Evolutionary conservation across 2,797 vertebrate species (phyloP), one percentile per base, ranked within the genome.

Genomic region (Sardinella longiceps): DNA sequence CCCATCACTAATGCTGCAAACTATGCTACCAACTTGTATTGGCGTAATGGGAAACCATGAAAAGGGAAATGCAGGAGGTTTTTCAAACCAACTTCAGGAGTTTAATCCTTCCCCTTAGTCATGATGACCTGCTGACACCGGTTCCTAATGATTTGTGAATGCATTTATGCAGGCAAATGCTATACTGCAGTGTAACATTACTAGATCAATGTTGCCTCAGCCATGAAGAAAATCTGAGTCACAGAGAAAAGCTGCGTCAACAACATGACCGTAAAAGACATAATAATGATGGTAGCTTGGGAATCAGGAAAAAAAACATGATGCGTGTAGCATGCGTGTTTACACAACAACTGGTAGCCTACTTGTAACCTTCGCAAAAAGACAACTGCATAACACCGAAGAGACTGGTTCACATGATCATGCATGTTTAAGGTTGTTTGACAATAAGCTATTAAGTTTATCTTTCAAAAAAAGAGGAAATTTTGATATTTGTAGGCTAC

Each of bases 281-380:
- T 1, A 23, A 20, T 58, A 58, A n/a, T 23, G 25, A 10, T 20
- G 20, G 51, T 23, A 53, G 23, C 9, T 11, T 7, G 20, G 23
- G 20, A 74, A 39, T 37, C 1, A 18, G 15, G 6, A 18, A 30
- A 37, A 20, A 33, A 77, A 77, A 39, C 18, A 74, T 39, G 18
- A 43, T 43, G 70, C 37, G 33, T 39, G 37, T 43, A 77, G 70
- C 37, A 18, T 39, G 37, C 23, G 43, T 77, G 70, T 77, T 77
- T 77, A 77, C 70, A 77, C 70, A 43, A 43, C 70, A 77, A 77
- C 4, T 30, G 20, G 12, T 66, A 60, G 0, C 28, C 30, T 33
- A n/a, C n/a, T n/a, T n/a, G n/a, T 70, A 77, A 37, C 70, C 33
- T 77, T 43, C 70, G 39, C 33, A 33, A 77, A 77, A 39, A 77